Evolutionary conservation across 2,888 invertebrate species (phyloP).

Genomic region (Drosophila affinis): DNA sequence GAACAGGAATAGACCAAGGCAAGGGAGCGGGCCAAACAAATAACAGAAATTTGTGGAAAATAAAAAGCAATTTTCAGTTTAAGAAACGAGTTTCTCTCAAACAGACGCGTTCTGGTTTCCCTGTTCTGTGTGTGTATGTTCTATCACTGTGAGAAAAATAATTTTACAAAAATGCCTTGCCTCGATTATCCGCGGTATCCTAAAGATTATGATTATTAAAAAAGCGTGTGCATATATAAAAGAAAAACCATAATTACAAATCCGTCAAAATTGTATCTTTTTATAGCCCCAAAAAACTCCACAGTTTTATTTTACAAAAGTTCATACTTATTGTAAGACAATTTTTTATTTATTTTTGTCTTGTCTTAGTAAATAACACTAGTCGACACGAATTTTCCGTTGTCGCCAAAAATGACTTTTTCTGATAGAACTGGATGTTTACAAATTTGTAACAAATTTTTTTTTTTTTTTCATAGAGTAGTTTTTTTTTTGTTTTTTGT

Average conservation of each 20-base stretch:
- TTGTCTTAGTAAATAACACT: background rate
- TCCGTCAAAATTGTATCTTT: constrained; percentile 13
- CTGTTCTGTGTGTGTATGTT: constrained; percentile 9
- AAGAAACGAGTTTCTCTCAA: constrained; percentile 62
- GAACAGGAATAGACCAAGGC: constrained; percentile 20
- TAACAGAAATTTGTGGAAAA: constrained; percentile 60
- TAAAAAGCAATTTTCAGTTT: constrained; percentile 74
- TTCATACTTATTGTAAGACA: background rate
- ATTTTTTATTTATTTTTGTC: constrained; percentile 6
- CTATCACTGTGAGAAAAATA: background rate
- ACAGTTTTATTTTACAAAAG: background rate
- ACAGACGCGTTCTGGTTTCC: constrained; percentile 57
- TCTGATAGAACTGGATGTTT: too few relatives aligned
- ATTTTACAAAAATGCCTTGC: background rate
- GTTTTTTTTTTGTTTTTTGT: too few relatives aligned
- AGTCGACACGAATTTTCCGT: too few relatives aligned
- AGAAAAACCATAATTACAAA: constrained; percentile 11
- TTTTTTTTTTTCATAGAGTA: too few relatives aligned
- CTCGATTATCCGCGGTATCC: too few relatives aligned
- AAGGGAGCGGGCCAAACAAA: constrained; percentile 52
- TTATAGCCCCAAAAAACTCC: background rate
- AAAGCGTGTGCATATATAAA: background rate
- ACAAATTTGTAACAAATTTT: too few relatives aligned
- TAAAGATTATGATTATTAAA: background rate
- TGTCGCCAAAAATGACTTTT: too few relatives aligned